Evolutionary conservation across 1,140 invertebrate species (phyloP).

Genomic region (Eubasilissa regina): DNA sequence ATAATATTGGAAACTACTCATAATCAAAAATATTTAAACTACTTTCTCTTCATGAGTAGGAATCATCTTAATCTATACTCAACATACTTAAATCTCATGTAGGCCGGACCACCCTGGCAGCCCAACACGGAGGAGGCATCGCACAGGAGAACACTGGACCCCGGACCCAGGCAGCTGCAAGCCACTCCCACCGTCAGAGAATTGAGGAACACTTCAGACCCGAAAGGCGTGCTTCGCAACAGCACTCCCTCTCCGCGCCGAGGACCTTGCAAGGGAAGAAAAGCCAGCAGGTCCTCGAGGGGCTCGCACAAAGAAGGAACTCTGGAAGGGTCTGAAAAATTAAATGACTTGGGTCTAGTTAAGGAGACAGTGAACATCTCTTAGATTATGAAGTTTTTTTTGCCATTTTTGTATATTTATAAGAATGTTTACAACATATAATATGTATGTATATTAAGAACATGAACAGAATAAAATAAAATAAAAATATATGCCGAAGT

Average conservation of each 20-base stretch:
- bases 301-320: not conserved
- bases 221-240: conserved; percentile 70
- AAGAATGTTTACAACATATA: too few relatives aligned
- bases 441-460: too few relatives aligned
- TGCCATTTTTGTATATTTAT: too few relatives aligned
- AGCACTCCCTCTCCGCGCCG: conserved; percentile 62
- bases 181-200: conserved; percentile 73
- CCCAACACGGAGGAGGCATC: conserved; percentile 74
- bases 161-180: conserved; percentile 72
- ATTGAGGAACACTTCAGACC: conserved; percentile 73
- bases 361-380: too few relatives aligned
- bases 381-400: too few relatives aligned
- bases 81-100: conserved; percentile 54
- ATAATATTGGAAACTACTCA: too few relatives aligned
- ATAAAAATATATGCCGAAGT: too few relatives aligned
- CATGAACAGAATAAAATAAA: too few relatives aligned
- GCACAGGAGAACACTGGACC: conserved; percentile 73
- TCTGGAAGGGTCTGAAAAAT: conserved; percentile 5
- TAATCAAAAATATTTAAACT: too few relatives aligned
- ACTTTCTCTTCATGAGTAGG: too few relatives aligned
- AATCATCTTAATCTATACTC: too few relatives aligned
- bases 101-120: conserved; percentile 76
- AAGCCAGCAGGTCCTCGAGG: not conserved
- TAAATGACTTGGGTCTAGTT: too few relatives aligned
- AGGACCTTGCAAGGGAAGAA: not conserved